Evolutionary conservation across 2,888 invertebrate genomes (phyloP).

Genomic region (Ferdinandea cuprea): DNA sequence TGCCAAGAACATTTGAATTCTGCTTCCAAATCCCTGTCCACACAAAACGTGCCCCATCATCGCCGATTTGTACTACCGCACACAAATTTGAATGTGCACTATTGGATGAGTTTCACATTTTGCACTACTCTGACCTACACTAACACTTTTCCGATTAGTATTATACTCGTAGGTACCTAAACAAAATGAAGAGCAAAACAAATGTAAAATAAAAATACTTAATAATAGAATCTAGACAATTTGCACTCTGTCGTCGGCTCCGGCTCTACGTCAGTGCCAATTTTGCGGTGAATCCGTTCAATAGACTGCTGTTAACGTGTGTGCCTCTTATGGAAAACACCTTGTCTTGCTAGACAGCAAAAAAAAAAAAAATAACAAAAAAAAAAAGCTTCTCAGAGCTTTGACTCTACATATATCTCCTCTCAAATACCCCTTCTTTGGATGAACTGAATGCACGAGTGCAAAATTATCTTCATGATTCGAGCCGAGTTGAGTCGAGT

Average conservation of each 20-base stretch:
- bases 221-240: conserved; percentile 40
- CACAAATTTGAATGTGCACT: conserved; percentile 41
- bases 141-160: conserved; percentile 61
- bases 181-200: neutral
- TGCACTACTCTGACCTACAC: conserved; percentile 65
- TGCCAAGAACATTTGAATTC: conserved; percentile 49
- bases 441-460: conserved; percentile 1
- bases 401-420: neutral
- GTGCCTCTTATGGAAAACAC: conserved; percentile 18
- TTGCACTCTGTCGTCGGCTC: conserved; percentile 27
- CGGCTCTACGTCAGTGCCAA: conserved; percentile 33
- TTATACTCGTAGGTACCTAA: neutral
- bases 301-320: conserved; percentile 10
- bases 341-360: conserved; percentile 25
- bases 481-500: no score
- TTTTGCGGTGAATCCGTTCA: conserved; percentile 12
- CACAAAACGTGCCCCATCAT: conserved; percentile 40
- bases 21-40: conserved; percentile 30
- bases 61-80: conserved; percentile 38
- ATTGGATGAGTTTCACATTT: conserved; percentile 40
- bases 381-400: conserved; percentile 32
- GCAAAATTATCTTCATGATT: conserved; percentile 6
- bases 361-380: no score
- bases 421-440: neutral
- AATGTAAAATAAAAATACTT: conserved; percentile 7